A percentile compares a stretch with the other conserved stretches of the same genome.
phyloP scores from a whole-genome alignment of 2,888 invertebrate species.

The Ectemnius lituratus region DNA sequence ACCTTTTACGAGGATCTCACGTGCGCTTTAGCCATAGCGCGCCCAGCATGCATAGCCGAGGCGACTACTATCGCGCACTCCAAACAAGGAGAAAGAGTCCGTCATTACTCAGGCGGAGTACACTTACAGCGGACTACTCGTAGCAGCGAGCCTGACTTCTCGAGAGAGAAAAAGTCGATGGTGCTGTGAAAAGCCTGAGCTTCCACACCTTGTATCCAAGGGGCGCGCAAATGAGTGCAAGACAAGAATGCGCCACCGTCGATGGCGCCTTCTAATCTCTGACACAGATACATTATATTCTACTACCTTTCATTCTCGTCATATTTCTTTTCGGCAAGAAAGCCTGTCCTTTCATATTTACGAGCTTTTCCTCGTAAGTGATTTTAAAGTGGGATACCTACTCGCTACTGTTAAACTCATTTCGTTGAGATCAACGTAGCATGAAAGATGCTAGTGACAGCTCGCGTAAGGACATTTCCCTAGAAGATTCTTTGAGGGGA shows the following conservation, averaged over 20 bases:
- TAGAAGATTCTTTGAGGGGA: constrained; percentile 7
- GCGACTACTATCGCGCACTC: too few species aligned
- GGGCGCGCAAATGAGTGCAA: too few species aligned
- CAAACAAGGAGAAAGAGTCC: too few species aligned
- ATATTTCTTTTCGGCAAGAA: constrained; percentile 36
- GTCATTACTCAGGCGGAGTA: too few species aligned
- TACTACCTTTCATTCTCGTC: constrained; percentile 37
- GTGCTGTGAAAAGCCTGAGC: too few species aligned
- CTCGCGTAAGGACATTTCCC: constrained; percentile 10
- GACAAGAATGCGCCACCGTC: constrained; percentile 27
- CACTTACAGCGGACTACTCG: neutral
- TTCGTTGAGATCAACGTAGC: constrained; percentile 5
- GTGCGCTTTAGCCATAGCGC: too few species aligned
- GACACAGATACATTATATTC: neutral
- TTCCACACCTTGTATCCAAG: too few species aligned
- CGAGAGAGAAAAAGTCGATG: too few species aligned
- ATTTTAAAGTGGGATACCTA: constrained; percentile 45
- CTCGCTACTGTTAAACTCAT: constrained; percentile 29
- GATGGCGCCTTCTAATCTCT: constrained; percentile 47
- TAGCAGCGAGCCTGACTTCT: neutral
- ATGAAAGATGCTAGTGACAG: constrained; percentile 6
- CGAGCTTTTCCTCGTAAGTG: constrained; percentile 37
- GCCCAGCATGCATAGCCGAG: too few species aligned
- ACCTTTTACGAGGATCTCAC: too few species aligned
- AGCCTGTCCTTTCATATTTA: constrained; percentile 44